phyloP scores from a whole-genome alignment of 2,113 vertebrate genomes.

The Tupaia chinensis region DNA sequence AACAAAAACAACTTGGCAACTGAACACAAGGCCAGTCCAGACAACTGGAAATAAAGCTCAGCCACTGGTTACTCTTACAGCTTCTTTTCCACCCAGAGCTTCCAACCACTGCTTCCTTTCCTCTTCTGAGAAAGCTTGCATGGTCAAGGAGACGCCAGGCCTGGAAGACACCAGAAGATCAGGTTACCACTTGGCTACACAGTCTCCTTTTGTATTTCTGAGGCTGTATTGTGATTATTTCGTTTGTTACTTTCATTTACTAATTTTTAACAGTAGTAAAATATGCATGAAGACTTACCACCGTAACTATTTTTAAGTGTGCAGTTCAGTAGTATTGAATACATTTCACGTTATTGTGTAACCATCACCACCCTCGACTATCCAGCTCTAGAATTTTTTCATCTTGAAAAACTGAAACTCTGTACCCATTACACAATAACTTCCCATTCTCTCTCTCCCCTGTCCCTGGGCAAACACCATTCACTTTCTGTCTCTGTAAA shows the following conservation, averaged over 20 bases:
- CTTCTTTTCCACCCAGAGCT: constrained; percentile 97
- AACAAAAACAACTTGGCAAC: too few species aligned
- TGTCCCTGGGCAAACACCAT: too few species aligned
- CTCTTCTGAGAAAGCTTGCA: constrained; percentile 96
- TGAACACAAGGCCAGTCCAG: neutral
- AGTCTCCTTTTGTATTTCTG: neutral
- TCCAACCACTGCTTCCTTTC: constrained; percentile 96
- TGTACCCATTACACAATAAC: neutral
- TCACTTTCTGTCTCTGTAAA: neutral
- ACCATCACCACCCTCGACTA: too few species aligned
- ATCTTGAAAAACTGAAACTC: neutral
- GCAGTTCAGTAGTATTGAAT: neutral
- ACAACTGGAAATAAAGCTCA: neutral
- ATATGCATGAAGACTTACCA: neutral
- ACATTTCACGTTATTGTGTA: neutral
- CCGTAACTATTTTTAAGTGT: neutral
- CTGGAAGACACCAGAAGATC: constrained; percentile 84
- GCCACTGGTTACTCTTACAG: constrained; percentile 88
- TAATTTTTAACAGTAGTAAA: neutral
- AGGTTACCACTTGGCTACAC: neutral
- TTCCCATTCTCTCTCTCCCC: neutral
- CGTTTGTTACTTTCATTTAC: neutral
- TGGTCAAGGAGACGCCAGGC: constrained; percentile 92
- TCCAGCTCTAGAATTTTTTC: neutral
- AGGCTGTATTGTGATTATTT: accelerated